Base-by-base conservation (phyloP, 2,797 vertebrate species). In the Spheniscus humboldti region DNA sequence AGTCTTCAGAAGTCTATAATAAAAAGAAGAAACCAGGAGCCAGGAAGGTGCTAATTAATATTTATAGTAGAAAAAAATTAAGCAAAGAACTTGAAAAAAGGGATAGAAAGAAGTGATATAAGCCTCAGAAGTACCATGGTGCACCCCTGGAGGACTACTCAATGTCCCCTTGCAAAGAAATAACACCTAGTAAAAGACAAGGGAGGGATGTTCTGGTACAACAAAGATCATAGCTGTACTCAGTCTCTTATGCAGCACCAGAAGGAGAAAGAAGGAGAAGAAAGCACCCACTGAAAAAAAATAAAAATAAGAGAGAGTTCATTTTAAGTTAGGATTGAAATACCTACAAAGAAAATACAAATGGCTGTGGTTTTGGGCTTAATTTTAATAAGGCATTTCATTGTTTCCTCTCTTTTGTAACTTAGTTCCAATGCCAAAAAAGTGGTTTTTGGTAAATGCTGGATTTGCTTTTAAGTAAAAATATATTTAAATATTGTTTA, bases 301-400 rank as follows among this genome's bases (percentile, higher is more conserved):
- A 37, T 3, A n/a, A 76, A 19, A 45, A 33, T 2, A 59, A 13
- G 0, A 28, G 5, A 41, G 3, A 9, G 3, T 68, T 64, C 9
- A 39, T 88, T 90, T 81, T 71, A 63, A 27, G 15, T 60, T 35
- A 64, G 13, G 6, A 48, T 23, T n/a, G 22, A 81, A 88, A 88
- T 48, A 53, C 2, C 2, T 57, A 27, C 18, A 45, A 81, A 53
- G 53, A 57, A 41, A 88, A 64, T 43, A 45, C 5, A 84, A 88
- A 55, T 9, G 0, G 4, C 14, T 66, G 3, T n/a, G 6, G 8
- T 41, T 82, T 87, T 2, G 1, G 6, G 2, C 18, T 77, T 63
- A 75, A 68, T 45, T 11, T 79, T 59, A 73, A 50, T 28, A 63
- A 68, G 3, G 2, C 0, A 35, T 78, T 56, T 87, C 12, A 66